Conservation (phyloP, 30 jellyfish, hydroid and myxozoan species). For the Morbakka virulenta region DNA sequence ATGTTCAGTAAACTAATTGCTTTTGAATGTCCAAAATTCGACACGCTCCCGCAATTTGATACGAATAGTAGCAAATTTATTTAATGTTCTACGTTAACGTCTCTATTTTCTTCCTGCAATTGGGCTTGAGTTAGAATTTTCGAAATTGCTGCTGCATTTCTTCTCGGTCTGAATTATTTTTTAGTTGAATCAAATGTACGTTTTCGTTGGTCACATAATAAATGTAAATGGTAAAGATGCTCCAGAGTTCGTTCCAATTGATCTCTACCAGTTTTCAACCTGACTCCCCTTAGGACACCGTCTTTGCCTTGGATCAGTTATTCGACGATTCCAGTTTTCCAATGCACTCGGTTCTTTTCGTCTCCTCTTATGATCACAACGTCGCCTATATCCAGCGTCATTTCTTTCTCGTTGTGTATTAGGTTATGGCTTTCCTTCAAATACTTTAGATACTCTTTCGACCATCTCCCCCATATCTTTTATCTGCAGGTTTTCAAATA, state of each 20-base stretch:
- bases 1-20: too few species aligned
- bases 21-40: too few species aligned
- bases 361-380: slow-evolving; percentile 49
- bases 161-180: neutral
- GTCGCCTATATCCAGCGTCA: slow-evolving; percentile 6
- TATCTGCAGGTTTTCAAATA: slow-evolving; percentile 28
- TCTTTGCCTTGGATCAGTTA: slow-evolving; percentile 18
- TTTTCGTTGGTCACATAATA: slow-evolving; percentile 27
- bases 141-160: neutral
- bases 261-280: too few species aligned
- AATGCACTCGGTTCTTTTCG: too few species aligned
- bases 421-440: too few species aligned
- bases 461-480: too few species aligned
- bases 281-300: neutral
- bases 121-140: neutral
- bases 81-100: neutral
- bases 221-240: slow-evolving; percentile 38
- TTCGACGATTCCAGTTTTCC: slow-evolving; percentile 35
- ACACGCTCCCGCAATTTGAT: too few species aligned
- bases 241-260: slow-evolving; percentile 51
- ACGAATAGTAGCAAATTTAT: too few species aligned
- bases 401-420: slow-evolving; percentile 23
- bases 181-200: neutral
- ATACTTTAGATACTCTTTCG: too few species aligned
- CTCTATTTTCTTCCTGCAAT: neutral